phyloP scores from a whole-genome alignment of 1,140 invertebrate species.

The Geopemphigus sp. region DNA sequence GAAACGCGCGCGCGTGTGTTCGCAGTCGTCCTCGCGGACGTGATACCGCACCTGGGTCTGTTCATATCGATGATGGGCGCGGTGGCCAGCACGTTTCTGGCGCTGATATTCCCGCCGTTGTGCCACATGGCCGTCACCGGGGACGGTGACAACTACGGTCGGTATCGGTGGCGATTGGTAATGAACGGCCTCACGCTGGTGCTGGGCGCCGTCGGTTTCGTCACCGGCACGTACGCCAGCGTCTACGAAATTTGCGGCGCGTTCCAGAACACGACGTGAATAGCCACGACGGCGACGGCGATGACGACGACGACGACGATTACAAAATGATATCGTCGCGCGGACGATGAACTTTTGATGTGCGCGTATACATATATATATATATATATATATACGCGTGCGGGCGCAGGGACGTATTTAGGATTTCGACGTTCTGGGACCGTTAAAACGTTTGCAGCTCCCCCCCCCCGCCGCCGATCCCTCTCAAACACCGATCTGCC shows the following conservation, averaged over 20 bases:
- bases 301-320: too few relatives aligned
- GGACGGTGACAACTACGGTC: conserved; percentile 51
- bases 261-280: background rate
- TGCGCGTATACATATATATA: too few relatives aligned
- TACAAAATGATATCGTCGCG: background rate
- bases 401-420: too few relatives aligned
- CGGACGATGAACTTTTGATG: too few relatives aligned
- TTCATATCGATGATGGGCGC: conserved; percentile 90
- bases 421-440: too few relatives aligned
- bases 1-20: background rate
- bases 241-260: conserved; percentile 21
- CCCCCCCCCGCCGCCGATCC: too few relatives aligned
- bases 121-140: conserved; percentile 69
- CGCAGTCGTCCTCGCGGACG: conserved; percentile 73
- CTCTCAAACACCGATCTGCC: too few relatives aligned
- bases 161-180: background rate
- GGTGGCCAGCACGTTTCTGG: conserved; percentile 79
- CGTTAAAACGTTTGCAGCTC: too few relatives aligned
- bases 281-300: too few relatives aligned
- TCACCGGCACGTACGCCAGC: conserved; percentile 31
- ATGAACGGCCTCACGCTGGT: conserved; percentile 7
- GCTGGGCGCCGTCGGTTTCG: conserved; percentile 19
- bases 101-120: conserved; percentile 83
- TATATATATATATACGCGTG: too few relatives aligned
- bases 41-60: conserved; percentile 77